Conservation (phyloP, 2,888 invertebrate species). For the Drosophila anceps region DNA sequence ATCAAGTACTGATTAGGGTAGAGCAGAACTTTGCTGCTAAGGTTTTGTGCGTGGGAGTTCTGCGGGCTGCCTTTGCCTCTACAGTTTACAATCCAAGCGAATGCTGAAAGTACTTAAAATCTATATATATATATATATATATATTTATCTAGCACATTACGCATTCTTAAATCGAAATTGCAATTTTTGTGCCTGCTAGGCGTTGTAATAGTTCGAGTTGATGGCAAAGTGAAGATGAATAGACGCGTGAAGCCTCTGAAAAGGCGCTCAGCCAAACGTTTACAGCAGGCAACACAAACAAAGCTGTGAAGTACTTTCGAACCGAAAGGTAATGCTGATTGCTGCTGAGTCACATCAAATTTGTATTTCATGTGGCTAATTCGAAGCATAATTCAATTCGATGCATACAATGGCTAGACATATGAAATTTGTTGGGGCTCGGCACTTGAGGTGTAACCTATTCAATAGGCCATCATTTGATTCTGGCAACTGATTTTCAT, state of each 20-base stretch:
- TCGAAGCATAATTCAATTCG: background rate
- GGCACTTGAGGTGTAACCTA: no score
- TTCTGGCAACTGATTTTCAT: no score
- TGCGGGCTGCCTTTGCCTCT: background rate
- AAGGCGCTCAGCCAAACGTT: background rate
- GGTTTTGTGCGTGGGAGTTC: background rate
- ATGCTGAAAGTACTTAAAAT: background rate
- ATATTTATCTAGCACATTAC: background rate
- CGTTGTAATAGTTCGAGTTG: background rate
- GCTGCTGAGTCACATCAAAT: background rate
- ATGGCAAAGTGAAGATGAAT: background rate
- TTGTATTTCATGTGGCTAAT: background rate
- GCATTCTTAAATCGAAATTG: background rate
- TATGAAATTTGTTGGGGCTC: no score
- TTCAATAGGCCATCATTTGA: no score
- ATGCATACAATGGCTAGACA: background rate
- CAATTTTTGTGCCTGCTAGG: background rate
- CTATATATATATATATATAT: background rate
- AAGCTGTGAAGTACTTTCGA: background rate
- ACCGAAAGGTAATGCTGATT: background rate
- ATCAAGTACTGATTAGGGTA: constrained; percentile 1
- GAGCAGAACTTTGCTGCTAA: constrained; percentile 1
- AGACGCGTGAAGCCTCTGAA: background rate
- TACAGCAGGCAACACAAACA: background rate
- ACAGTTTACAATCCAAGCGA: background rate